Evolutionary conservation across 1,140 invertebrate species (phyloP).

Genomic region (Riptortus pedestris): DNA sequence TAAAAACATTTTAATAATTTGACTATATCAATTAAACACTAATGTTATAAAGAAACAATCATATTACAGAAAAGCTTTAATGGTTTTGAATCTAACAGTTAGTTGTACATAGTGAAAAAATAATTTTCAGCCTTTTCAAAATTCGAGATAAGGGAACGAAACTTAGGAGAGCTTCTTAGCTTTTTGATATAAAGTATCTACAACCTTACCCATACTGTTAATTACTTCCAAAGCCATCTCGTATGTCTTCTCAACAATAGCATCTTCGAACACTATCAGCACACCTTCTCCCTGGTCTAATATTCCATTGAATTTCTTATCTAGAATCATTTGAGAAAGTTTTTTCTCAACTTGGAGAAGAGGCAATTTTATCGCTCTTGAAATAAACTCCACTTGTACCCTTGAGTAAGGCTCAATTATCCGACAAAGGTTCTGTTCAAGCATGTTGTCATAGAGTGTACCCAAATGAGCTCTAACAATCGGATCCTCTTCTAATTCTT

Average conservation of each 20-base stretch:
- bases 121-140: constrained; percentile 18
- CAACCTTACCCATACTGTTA: constrained; percentile 97
- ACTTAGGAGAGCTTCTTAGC: constrained; percentile 91
- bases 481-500: constrained; percentile 88
- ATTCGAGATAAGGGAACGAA: background rate
- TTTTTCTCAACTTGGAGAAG: constrained; percentile 94
- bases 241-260: constrained; percentile 90
- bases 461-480: constrained; percentile 94
- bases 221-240: constrained; percentile 94
- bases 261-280: constrained; percentile 93
- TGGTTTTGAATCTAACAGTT: constrained; percentile 2
- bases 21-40: constrained; percentile 11
- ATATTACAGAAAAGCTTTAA: background rate
- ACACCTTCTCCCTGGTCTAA: constrained; percentile 96
- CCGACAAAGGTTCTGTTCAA: constrained; percentile 96
- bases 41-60: constrained; percentile 16
- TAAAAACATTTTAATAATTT: constrained; percentile 14
- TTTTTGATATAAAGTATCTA: constrained; percentile 95
- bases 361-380: constrained; percentile 76
- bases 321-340: constrained; percentile 98
- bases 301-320: constrained; percentile 94
- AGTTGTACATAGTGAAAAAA: constrained; percentile 18
- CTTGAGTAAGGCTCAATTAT: constrained; percentile 98
- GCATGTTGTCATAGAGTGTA: constrained; percentile 93
- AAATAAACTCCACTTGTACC: constrained; percentile 73